phyloP scores from a whole-genome alignment of 2,888 invertebrate species.

The Leptopterna dolabrata region DNA sequence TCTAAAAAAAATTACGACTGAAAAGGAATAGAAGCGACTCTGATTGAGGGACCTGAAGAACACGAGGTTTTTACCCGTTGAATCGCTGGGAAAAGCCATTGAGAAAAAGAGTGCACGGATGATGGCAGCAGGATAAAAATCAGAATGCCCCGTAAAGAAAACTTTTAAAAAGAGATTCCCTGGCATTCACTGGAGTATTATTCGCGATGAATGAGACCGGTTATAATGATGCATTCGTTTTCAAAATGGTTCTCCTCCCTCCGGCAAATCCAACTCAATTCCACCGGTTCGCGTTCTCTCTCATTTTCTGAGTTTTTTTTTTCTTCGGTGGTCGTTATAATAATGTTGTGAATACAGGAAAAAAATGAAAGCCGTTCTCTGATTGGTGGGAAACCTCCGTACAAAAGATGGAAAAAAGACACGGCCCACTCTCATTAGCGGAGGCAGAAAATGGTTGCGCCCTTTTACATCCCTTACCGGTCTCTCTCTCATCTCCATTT shows the following conservation, averaged over 20 bases:
- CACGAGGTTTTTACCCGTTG: neutral
- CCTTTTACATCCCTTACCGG: slow-evolving; percentile 5
- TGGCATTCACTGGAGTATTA: slow-evolving; percentile 49
- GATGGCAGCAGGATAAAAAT: neutral
- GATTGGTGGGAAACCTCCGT: slow-evolving; percentile 40
- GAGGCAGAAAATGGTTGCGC: slow-evolving; percentile 40
- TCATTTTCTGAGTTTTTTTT: neutral
- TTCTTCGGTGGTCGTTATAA: slow-evolving; percentile 33
- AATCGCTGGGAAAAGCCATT: neutral
- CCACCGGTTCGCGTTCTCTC: neutral
- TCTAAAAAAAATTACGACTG: neutral
- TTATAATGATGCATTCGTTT: slow-evolving; percentile 41
- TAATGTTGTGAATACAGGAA: slow-evolving; percentile 38
- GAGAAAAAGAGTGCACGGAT: neutral
- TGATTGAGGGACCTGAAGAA: neutral
- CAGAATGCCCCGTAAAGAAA: slow-evolving; percentile 38
- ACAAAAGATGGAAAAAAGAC: slow-evolving; percentile 6
- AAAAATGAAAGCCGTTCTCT: slow-evolving; percentile 36
- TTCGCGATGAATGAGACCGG: slow-evolving; percentile 48
- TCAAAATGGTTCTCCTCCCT: slow-evolving; percentile 25
- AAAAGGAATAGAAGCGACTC: neutral
- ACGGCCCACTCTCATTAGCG: slow-evolving; percentile 39
- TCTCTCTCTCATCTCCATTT: neutral
- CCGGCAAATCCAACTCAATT: neutral
- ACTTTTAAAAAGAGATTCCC: slow-evolving; percentile 56